These are phyloP conservation scores for Brachyalestes nurse DNA, from an alignment of 2,797 vertebrate species.

Conservation along the genomic window DNA sequence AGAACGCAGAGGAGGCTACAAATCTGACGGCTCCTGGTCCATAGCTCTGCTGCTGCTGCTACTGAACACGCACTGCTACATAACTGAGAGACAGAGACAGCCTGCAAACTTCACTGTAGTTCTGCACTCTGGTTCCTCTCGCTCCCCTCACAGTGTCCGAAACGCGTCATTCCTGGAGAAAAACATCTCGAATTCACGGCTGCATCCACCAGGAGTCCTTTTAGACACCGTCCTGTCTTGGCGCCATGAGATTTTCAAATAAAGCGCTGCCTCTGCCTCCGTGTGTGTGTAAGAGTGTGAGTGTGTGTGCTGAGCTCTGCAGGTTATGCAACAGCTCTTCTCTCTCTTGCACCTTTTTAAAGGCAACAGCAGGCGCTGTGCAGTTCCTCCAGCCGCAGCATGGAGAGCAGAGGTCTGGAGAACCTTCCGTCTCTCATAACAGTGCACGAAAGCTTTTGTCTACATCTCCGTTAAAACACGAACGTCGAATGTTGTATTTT, in stretches of 20 bases:
- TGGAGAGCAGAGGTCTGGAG: not conserved
- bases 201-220: not conserved
- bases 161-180: conserved; percentile 4
- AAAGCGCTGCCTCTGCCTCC: conserved; percentile 42
- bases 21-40: not conserved
- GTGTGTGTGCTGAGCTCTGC: conserved; percentile 14
- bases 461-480: no score
- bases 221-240: conserved; percentile 5
- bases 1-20: not conserved
- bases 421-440: no score
- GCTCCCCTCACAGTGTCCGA: not conserved
- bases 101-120: conserved; percentile 47
- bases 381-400: conserved; percentile 19
- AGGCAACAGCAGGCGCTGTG: conserved; percentile 41
- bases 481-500: no score
- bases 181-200: not conserved
- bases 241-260: conserved; percentile 57
- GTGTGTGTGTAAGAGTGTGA: no score
- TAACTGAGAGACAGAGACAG: not conserved
- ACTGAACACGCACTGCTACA: not conserved
- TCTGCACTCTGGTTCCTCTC: not conserved
- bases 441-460: no score
- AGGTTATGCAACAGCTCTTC: conserved; percentile 49
- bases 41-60: not conserved
- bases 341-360: conserved; percentile 51